These are phyloP conservation scores for Plagodis pulveraria DNA, from an alignment of 2,888 invertebrate species.

Conservation along the genomic window DNA sequence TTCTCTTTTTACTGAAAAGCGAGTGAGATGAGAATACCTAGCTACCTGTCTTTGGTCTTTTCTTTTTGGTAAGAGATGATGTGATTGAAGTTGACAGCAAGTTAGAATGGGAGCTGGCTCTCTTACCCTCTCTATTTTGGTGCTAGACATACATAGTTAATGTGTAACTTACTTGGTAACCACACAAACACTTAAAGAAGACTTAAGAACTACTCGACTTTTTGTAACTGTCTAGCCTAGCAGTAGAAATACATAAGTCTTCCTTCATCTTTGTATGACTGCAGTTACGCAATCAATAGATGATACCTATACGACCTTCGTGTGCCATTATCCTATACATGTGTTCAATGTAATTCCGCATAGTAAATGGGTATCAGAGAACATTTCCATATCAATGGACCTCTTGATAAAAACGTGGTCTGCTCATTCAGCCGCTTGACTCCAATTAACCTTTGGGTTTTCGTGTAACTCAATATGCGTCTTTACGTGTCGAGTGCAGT, in stretches of 20 bases:
- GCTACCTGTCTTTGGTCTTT: not conserved
- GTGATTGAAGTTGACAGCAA: no score
- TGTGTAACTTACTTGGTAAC: no score
- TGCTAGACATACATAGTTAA: no score
- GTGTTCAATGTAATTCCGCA: constrained; percentile 1
- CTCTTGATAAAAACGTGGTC: constrained; percentile 27
- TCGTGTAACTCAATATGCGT: constrained; percentile 49
- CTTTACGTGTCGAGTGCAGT: not conserved
- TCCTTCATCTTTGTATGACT: not conserved
- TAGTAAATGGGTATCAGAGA: constrained; percentile 1
- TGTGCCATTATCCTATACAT: not conserved
- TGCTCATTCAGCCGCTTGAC: constrained; percentile 44
- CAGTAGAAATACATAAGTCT: not conserved
- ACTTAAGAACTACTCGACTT: not conserved
- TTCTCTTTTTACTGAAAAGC: no score
- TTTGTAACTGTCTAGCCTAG: not conserved
- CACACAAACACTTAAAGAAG: no score
- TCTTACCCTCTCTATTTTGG: no score
- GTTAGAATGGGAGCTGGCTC: no score
- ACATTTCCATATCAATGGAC: constrained; percentile 18
- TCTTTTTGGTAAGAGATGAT: no score
- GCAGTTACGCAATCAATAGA: not conserved
- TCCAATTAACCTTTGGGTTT: constrained; percentile 49
- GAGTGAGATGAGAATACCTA: no score
- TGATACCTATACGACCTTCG: no score